Evolutionary conservation across 2,113 vertebrate species (phyloP).

Genomic region (Xenopus borealis): DNA sequence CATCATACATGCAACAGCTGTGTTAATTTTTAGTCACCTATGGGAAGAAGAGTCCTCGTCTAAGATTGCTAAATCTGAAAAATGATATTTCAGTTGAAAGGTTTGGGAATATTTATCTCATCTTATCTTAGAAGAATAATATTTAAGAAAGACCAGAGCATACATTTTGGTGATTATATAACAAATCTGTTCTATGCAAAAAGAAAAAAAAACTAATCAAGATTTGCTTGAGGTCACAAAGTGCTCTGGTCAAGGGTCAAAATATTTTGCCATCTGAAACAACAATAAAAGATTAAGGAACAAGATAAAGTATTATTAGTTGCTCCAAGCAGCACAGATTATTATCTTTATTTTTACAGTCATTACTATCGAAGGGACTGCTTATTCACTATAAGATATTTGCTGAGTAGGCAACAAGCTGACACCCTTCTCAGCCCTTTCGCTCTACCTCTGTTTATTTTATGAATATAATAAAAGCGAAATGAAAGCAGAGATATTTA

Average conservation of each 20-base stretch:
- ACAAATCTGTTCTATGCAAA: slow-evolving; percentile 5
- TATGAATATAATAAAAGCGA: neutral
- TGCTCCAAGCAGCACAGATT: slow-evolving; percentile 11
- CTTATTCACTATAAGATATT: slow-evolving; percentile 11
- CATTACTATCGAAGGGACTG: no score
- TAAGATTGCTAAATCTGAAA: slow-evolving; percentile 24
- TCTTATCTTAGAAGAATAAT: slow-evolving; percentile 25
- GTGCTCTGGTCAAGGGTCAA: slow-evolving; percentile 12
- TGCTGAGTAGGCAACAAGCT: neutral
- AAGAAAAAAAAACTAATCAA: neutral
- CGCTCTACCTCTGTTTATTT: neutral
- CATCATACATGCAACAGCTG: slow-evolving; percentile 37
- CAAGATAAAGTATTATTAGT: slow-evolving; percentile 27
- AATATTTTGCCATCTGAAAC: slow-evolving; percentile 19
- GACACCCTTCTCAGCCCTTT: neutral
- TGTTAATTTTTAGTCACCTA: slow-evolving; percentile 16
- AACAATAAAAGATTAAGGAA: slow-evolving; percentile 24
- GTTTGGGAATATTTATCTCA: slow-evolving; percentile 36
- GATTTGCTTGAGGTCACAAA: slow-evolving; percentile 8
- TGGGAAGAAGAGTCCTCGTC: slow-evolving; percentile 4
- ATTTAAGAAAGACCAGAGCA: slow-evolving; percentile 25
- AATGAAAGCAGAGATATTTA: no score
- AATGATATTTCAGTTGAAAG: slow-evolving; percentile 18
- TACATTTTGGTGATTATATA: slow-evolving; percentile 4
- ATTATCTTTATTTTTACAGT: slow-evolving; percentile 1